These are phyloP conservation scores for Sitobion miscanthi DNA, from an alignment of 1,140 invertebrate genomes.

Conservation along the genomic window DNA sequence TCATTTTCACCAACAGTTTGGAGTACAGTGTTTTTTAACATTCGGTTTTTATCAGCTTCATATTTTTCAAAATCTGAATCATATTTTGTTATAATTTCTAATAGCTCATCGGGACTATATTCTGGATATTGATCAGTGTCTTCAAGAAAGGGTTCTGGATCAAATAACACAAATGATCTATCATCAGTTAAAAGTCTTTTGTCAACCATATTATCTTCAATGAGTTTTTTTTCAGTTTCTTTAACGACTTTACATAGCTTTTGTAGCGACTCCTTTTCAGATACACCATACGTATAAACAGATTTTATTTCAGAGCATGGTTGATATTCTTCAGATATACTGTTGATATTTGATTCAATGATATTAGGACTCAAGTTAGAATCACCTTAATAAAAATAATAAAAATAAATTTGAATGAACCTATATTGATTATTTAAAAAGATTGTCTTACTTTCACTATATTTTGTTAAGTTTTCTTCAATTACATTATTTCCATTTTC, in stretches of 20 bases:
- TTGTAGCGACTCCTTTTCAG: slow-evolving; percentile 9
- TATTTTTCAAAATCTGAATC: slow-evolving; percentile 19
- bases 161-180: slow-evolving; percentile 48
- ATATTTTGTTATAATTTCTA: slow-evolving; percentile 28
- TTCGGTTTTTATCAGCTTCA: background rate
- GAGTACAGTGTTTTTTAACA: background rate
- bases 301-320: background rate
- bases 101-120: background rate
- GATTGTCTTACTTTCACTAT: background rate
- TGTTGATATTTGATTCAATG: background rate
- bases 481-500: background rate
- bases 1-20: background rate
- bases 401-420: background rate
- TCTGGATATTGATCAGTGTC: background rate
- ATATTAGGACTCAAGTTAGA: background rate
- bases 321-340: background rate
- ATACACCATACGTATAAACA: background rate
- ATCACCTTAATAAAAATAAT: background rate
- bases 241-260: background rate
- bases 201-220: background rate
- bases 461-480: background rate
- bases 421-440: background rate
- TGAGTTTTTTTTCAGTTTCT: slow-evolving; percentile 37
- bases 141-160: slow-evolving; percentile 36
- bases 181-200: slow-evolving; percentile 21